Evolutionary conservation across 2,888 invertebrate genomes (phyloP).

Genomic region (Galeruca laticollis): DNA sequence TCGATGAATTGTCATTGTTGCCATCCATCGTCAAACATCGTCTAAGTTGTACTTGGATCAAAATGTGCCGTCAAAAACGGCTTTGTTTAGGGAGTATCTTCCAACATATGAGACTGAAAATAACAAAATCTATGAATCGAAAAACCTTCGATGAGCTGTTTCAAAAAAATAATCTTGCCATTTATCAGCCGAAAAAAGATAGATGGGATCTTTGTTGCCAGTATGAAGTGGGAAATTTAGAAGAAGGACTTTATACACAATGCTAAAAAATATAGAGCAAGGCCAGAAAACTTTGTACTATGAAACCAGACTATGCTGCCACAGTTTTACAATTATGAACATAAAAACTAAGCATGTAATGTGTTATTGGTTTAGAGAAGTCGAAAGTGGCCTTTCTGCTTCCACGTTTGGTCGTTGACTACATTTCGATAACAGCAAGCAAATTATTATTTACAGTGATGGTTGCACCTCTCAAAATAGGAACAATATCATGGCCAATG

Average conservation of each 20-base stretch:
- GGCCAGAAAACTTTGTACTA: not conserved
- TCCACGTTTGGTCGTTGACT: conserved; percentile 16
- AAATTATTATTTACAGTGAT: conserved; percentile 26
- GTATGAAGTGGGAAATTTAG: not conserved
- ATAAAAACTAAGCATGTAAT: too few relatives aligned
- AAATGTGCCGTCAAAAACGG: not conserved
- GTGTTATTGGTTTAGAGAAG: conserved; percentile 8
- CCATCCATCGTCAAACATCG: not conserved
- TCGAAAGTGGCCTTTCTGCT: conserved; percentile 12
- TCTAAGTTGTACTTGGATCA: not conserved
- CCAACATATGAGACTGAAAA: not conserved
- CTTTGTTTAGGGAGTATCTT: too few relatives aligned
- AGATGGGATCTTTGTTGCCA: too few relatives aligned
- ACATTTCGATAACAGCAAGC: conserved; percentile 13
- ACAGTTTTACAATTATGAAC: not conserved
- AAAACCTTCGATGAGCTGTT: too few relatives aligned
- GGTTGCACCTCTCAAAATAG: too few relatives aligned
- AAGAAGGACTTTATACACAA: not conserved
- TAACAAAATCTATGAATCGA: not conserved
- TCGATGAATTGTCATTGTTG: too few relatives aligned
- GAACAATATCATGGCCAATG: too few relatives aligned
- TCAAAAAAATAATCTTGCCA: not conserved
- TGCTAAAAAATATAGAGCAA: not conserved
- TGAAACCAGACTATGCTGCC: not conserved
- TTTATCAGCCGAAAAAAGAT: too few relatives aligned